These are phyloP conservation scores for Limnodromus scolopaceus DNA, from an alignment of 2,797 vertebrate genomes.

Conservation along the genomic window DNA sequence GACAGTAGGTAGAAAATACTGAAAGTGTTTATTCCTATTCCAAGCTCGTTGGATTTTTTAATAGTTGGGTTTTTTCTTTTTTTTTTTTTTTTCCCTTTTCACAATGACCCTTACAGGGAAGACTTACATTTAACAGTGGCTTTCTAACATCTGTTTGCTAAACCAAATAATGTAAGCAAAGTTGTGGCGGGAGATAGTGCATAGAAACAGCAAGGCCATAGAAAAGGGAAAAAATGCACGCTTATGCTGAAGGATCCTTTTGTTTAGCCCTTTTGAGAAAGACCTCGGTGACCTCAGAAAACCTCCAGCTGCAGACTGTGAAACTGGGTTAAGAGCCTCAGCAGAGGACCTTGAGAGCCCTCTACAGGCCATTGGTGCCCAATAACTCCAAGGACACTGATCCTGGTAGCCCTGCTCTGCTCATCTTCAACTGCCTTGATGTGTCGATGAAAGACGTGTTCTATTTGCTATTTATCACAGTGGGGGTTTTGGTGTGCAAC, in stretches of 20 bases:
- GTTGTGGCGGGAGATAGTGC: constrained; percentile 37
- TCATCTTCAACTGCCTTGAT: constrained; percentile 25
- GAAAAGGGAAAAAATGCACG: neutral
- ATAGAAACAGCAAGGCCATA: constrained; percentile 48
- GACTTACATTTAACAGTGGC: neutral
- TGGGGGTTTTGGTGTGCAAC: constrained; percentile 11
- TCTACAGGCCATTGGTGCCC: constrained; percentile 76
- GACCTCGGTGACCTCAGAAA: constrained; percentile 88
- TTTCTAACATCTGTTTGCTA: constrained; percentile 46
- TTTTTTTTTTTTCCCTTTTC: neutral
- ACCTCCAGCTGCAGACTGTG: constrained; percentile 82
- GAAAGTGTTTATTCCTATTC: neutral
- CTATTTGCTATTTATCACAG: constrained; percentile 67
- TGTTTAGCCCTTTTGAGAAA: constrained; percentile 77
- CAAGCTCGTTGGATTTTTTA: neutral
- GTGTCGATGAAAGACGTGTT: constrained; percentile 27
- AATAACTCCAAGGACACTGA: neutral
- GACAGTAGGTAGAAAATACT: neutral
- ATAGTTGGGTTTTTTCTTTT: accelerated
- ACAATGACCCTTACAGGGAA: neutral
- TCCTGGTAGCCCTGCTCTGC: neutral
- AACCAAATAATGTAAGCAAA: constrained; percentile 40
- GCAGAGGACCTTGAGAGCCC: constrained; percentile 78
- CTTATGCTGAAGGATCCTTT: constrained; percentile 68
- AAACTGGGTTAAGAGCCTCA: constrained; percentile 53